Conservation (phyloP, 2,888 invertebrate genomes). For the Athalia cordata region DNA sequence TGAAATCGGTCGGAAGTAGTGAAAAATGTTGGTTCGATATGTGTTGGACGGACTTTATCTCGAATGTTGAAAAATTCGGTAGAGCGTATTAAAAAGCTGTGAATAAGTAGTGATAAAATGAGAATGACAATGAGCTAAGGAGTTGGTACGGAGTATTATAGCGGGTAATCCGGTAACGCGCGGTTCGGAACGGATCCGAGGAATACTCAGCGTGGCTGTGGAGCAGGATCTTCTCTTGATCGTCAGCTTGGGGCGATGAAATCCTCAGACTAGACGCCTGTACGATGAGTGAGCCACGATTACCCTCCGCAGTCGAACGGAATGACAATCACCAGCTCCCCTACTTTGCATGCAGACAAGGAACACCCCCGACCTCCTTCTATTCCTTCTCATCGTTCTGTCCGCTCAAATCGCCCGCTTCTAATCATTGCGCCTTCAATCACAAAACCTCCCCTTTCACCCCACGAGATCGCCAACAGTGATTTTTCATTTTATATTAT, state of each 20-base stretch:
- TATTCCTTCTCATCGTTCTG: slow-evolving; percentile 6
- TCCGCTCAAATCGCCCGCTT: slow-evolving; percentile 49
- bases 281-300: slow-evolving; percentile 33
- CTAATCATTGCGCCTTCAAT: slow-evolving; percentile 52
- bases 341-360: slow-evolving; percentile 54
- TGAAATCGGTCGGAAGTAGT: background rate
- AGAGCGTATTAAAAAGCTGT: background rate
- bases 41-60: background rate
- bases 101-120: background rate
- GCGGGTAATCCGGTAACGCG: background rate
- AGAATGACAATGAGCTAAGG: background rate
- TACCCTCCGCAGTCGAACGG: slow-evolving; percentile 24
- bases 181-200: background rate
- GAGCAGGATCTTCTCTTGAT: background rate
- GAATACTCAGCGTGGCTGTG: background rate
- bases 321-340: slow-evolving; percentile 53
- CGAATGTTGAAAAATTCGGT: background rate
- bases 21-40: background rate
- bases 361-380: background rate
- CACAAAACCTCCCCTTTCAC: slow-evolving; percentile 22
- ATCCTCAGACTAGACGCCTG: background rate
- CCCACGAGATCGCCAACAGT: background rate
- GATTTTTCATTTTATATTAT: too few relatives aligned
- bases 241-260: background rate
- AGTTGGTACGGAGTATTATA: too few relatives aligned